These are phyloP conservation scores for Ceryle rudis DNA, from an alignment of 2,797 vertebrate species.

Conservation along the genomic window DNA sequence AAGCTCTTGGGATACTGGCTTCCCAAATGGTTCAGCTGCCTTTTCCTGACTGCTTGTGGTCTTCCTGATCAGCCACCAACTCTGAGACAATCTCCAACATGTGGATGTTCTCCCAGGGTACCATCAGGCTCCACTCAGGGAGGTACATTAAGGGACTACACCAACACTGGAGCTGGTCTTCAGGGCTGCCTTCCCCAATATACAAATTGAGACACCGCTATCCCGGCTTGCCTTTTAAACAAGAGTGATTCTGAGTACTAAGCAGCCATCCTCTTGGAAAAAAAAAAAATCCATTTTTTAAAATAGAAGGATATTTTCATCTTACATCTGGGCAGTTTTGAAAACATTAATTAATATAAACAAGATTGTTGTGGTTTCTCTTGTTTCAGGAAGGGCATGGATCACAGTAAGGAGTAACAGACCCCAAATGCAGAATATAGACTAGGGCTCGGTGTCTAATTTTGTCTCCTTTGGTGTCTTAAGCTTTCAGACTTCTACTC, in stretches of 20 bases:
- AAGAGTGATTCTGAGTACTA: background rate
- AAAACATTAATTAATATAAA: background rate
- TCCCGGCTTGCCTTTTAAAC: background rate
- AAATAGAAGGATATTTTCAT: background rate
- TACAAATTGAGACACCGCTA: background rate
- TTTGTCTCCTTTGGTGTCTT: background rate
- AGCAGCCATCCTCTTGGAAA: background rate
- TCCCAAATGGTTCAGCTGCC: background rate
- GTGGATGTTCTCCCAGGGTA: background rate
- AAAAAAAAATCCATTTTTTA: background rate
- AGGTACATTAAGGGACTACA: background rate
- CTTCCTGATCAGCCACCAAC: background rate
- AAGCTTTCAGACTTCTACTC: background rate
- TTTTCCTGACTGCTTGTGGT: background rate
- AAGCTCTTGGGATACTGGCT: fast-evolving
- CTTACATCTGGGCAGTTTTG: background rate
- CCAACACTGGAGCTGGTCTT: background rate
- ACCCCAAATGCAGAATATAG: background rate
- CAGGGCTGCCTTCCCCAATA: background rate
- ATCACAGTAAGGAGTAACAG: background rate
- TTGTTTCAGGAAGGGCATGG: background rate
- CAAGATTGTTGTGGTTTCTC: background rate
- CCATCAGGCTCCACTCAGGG: background rate
- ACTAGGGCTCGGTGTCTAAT: background rate
- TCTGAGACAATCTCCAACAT: background rate